phyloP scores from a whole-genome alignment of 1,140 invertebrate genomes.

The Gonioctena quinquepunctata region DNA sequence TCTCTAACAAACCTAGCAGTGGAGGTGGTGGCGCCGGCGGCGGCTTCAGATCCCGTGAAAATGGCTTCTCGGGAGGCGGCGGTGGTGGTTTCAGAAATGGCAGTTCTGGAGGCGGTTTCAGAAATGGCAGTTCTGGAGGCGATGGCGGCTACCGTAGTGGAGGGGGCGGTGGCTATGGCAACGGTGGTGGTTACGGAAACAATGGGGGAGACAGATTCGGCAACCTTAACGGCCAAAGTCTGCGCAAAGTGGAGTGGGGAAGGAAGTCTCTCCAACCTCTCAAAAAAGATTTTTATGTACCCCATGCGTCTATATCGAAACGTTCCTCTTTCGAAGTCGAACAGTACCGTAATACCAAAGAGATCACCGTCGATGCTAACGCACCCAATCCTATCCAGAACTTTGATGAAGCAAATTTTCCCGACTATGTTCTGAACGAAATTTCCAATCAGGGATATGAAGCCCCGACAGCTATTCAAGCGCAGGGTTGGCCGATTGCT shows the following conservation, averaged over 20 bases:
- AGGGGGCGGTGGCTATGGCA: constrained; percentile 13
- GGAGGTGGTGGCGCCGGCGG: neutral
- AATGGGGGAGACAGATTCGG: constrained; percentile 41
- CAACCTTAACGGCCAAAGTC: constrained; percentile 63
- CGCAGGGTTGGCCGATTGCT: constrained; percentile 89
- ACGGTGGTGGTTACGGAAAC: constrained; percentile 44
- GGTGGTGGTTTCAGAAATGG: constrained; percentile 9
- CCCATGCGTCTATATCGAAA: constrained; percentile 71
- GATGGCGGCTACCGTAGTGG: neutral
- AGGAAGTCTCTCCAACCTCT: constrained; percentile 77
- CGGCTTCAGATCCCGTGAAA: neutral
- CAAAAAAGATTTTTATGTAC: constrained; percentile 92
- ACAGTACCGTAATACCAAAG: constrained; percentile 73
- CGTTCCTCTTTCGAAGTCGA: constrained; percentile 78
- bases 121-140: neutral
- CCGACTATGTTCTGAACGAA: constrained; percentile 78
- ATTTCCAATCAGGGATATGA: constrained; percentile 75
- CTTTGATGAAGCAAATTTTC: constrained; percentile 79
- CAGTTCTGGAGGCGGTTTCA: neutral
- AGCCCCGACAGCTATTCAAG: constrained; percentile 84
- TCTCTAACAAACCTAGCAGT: neutral
- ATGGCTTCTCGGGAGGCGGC: neutral
- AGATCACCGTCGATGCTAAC: constrained; percentile 77
- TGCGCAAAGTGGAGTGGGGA: constrained; percentile 81
- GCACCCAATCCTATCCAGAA: constrained; percentile 75